Conservation (phyloP, 2,888 invertebrate species). For the Scaptomyza parva region DNA sequence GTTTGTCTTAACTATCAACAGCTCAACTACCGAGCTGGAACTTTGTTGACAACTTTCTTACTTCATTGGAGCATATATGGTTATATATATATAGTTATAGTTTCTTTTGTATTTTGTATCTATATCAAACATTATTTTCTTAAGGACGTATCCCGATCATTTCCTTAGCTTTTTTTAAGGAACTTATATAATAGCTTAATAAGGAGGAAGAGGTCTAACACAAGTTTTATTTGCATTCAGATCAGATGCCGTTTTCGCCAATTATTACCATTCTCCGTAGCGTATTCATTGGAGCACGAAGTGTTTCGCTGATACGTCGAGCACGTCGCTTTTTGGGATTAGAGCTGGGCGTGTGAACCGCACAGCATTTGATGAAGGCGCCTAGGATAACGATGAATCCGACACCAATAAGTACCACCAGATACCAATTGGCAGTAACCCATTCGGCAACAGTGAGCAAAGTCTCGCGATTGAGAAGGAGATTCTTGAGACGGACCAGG, state of each 20-base stretch:
- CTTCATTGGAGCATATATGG: too few relatives aligned
- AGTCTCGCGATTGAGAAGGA: slow-evolving; percentile 96
- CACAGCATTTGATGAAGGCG: slow-evolving; percentile 99
- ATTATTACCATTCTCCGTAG: slow-evolving; percentile 91
- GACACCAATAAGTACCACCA: slow-evolving; percentile 95
- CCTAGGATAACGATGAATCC: slow-evolving; percentile 98
- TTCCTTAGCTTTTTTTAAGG: too few relatives aligned
- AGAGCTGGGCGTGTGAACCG: slow-evolving; percentile 99
- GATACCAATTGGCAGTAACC: slow-evolving; percentile 98
- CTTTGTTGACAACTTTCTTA: too few relatives aligned
- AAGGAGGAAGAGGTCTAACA: too few relatives aligned
- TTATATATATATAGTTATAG: too few relatives aligned
- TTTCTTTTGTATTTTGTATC: too few relatives aligned
- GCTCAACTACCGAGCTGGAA: too few relatives aligned
- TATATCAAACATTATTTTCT: too few relatives aligned
- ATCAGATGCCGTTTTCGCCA: background rate
- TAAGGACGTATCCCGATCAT: too few relatives aligned
- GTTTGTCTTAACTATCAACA: too few relatives aligned
- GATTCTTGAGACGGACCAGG: slow-evolving; percentile 96
- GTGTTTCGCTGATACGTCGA: slow-evolving; percentile 95
- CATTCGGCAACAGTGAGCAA: slow-evolving; percentile 95
- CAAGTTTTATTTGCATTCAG: too few relatives aligned
- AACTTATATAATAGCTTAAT: too few relatives aligned
- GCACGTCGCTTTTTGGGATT: slow-evolving; percentile 99
- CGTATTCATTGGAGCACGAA: slow-evolving; percentile 96